Base-by-base conservation (phyloP, 1,140 invertebrate genomes). In the Globodera rostochiensis region DNA sequence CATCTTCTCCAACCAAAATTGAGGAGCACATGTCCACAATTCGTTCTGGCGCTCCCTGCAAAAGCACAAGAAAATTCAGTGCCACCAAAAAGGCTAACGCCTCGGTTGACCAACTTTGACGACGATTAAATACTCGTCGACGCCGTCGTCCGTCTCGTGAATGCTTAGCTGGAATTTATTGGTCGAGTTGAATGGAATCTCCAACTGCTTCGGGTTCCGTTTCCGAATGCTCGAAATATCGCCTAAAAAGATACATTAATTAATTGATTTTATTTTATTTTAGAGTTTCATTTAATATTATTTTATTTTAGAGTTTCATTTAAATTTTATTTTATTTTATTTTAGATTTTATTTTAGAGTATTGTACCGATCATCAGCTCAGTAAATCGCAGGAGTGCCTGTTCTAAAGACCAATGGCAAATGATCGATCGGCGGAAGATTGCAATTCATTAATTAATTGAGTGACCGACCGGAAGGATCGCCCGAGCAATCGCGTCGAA, bases 11-110 rank as follows among this genome's bases (percentile, higher is more conserved):
- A 87, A 98, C 96, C 90, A 97, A 95, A 82, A 99, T 98, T 47
- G 95, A 96, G 69, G 94, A 93, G 92, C 96, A 98, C 50, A 95
- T 93, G 90, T 99, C 98, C 78, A 99, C 92, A 87, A 99, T 98
- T 86, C 97, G 93, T 91, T 99, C 98, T 4, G 97, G 97, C 7
- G 98, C 98, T 67, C 98, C 98, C 93, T 99, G 99, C 97, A 99
- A 99, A n/a, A 45, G 36, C 36, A 19, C 13, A 36, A 36, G 11
- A 49, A 15, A 11, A 19, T 5, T 7, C 46, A 78, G 71, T 70
- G 21, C 15, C 15, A 0, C 21, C n/a, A 13, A 45, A 70, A 36
- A 21, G 19, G 25, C 46, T 15, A 13, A 66, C 3, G 13, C 60
- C 13, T 66, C 36, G 2, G 67, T n/a, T n/a, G 9, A 45, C 66